Evolutionary conservation across 2,888 invertebrate genomes (phyloP), one percentile per base, ranked within the genome.

Genomic region (Hesperia comma): DNA sequence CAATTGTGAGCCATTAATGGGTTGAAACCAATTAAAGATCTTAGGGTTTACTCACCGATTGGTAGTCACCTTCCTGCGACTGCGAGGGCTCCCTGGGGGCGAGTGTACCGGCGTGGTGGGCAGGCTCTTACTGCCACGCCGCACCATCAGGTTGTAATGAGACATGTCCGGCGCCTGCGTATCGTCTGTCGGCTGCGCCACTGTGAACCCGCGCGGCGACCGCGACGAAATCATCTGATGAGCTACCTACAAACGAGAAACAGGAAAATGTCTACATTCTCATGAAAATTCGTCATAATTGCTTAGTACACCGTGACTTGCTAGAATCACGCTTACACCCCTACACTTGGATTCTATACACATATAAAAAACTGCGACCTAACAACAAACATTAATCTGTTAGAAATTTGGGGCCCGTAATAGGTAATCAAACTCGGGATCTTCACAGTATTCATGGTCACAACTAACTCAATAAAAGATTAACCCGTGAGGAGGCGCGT

Each of bases 111-210:
- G 96, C 0, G 95, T 95, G 0, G 94, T 94, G 0, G 96, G 96
- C 69, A 96, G 85, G 19, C 96, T 96, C 85, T 93, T 94, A 81
- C 96, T 96, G 70, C 95, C 95, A 69, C 95, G 93, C 1, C 95
- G 88, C 64, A 86, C 78, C 70, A 75, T 70, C 73, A 84, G 74
- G 75, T 82, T 72, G 83, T 86, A 90, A 49, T 76, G 77, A 15
- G 68, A 68, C 8, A 78, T 75, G n/a, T 78, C 69, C 43, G 81
- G 77, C 12, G 83, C 79, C 19, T 81, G 76, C 0, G 76, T 77
- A 70, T 84, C 82, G 0, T 87, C 88, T 6, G 76, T 74, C 0
- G 89, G 88, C 2, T 92, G 77, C 63, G 93, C 85, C 74, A 91
- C 84, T 0, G 90, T 87, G 78, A 90, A 91, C n/a, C 92, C 93